phyloP scores from a whole-genome alignment of 2,113 vertebrate genomes.

The Sapayoa aenigma region DNA sequence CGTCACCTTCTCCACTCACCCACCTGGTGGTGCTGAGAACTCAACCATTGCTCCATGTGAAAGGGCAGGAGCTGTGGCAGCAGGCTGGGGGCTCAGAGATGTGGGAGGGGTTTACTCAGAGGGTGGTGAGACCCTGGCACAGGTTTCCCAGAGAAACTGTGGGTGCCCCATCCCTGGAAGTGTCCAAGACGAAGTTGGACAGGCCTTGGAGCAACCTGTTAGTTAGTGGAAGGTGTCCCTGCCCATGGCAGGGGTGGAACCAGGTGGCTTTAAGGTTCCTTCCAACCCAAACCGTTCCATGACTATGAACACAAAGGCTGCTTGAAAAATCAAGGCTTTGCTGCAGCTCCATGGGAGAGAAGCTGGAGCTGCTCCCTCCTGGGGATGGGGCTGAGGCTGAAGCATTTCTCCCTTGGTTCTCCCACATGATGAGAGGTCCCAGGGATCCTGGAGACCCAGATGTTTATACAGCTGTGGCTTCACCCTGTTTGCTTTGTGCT shows the following conservation, averaged over 20 bases:
- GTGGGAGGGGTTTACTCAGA: background rate
- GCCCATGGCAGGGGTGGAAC: background rate
- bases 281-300: background rate
- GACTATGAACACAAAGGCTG: background rate
- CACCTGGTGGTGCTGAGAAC: background rate
- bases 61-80: background rate
- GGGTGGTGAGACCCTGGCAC: background rate
- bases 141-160: background rate
- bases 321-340: background rate
- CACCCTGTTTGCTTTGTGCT: background rate
- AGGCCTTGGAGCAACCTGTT: background rate
- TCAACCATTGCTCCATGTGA: fast-evolving
- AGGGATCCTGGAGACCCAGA: background rate
- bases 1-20: background rate
- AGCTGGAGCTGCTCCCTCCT: background rate
- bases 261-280: background rate
- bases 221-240: background rate
- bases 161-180: background rate
- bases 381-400: background rate
- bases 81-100: background rate
- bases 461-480: slow-evolving; percentile 47
- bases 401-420: background rate
- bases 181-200: background rate
- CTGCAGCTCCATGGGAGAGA: background rate
- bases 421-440: background rate